Conservation (phyloP, 2,888 invertebrate genomes). For the Thera britannica region DNA sequence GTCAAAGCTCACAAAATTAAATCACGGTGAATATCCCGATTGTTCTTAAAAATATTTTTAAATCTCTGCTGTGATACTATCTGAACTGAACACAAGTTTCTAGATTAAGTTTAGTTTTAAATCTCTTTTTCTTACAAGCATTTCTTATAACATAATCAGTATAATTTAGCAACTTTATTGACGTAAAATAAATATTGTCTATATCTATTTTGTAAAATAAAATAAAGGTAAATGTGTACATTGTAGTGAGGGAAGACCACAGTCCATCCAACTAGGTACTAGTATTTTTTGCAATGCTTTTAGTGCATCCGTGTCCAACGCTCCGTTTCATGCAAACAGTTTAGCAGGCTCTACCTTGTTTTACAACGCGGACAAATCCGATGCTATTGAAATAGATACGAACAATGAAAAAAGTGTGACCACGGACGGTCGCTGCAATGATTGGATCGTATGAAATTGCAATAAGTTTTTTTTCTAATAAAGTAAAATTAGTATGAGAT, state of each 20-base stretch:
- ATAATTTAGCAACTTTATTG: too few species aligned
- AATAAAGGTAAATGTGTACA: neutral
- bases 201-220: neutral
- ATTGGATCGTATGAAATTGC: neutral
- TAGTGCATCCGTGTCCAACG: conserved; percentile 52
- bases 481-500: too few species aligned
- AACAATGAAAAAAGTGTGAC: conserved; percentile 12
- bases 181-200: too few species aligned
- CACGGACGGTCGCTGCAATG: neutral
- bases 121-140: too few species aligned
- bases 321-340: conserved; percentile 70
- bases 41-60: too few species aligned
- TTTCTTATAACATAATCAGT: too few species aligned
- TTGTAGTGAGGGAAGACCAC: neutral
- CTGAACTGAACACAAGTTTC: too few species aligned
- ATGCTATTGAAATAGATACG: conserved; percentile 31
- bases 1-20: too few species aligned
- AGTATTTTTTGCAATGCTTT: conserved; percentile 62
- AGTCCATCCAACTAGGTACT: conserved; percentile 14
- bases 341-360: conserved; percentile 65
- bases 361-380: conserved; percentile 44
- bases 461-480: neutral
- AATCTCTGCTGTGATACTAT: too few species aligned
- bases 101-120: too few species aligned
- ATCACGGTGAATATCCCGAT: too few species aligned